Evolutionary conservation across 2,888 invertebrate species (phyloP).

Genomic region (Cephus runcator): DNA sequence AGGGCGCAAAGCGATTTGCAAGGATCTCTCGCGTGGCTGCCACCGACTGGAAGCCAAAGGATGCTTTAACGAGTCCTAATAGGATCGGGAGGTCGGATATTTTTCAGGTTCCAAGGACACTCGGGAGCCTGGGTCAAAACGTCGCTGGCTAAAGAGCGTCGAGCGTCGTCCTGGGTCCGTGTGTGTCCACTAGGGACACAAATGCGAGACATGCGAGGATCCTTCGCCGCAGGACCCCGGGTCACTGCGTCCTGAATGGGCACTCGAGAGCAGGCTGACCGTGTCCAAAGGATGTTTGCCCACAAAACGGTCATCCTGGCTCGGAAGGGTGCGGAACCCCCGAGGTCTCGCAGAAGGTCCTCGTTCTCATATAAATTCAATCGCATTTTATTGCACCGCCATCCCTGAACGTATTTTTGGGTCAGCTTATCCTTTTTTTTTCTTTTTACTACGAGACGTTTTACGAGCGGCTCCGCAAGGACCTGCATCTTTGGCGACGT

Average conservation of each 20-base stretch:
- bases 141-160: slow-evolving; percentile 29
- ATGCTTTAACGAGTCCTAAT: slow-evolving; percentile 40
- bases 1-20: slow-evolving; percentile 5
- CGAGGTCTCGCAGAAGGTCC: not conserved
- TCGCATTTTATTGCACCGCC: slow-evolving; percentile 5
- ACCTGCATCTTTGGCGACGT: not conserved
- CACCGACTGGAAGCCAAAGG: slow-evolving; percentile 19
- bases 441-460: not conserved
- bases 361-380: slow-evolving; percentile 8
- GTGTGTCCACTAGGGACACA: slow-evolving; percentile 15
- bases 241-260: slow-evolving; percentile 38
- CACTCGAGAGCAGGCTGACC: slow-evolving; percentile 35
- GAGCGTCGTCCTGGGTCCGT: slow-evolving; percentile 7
- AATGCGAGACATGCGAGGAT: slow-evolving; percentile 25
- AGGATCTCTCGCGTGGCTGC: not conserved
- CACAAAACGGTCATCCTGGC: slow-evolving; percentile 39
- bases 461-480: not conserved
- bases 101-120: slow-evolving; percentile 12
- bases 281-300: slow-evolving; percentile 50
- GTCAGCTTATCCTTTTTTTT: not conserved
- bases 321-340: slow-evolving; percentile 8
- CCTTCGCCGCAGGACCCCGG: slow-evolving; percentile 19
- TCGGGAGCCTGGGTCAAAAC: slow-evolving; percentile 33
- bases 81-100: slow-evolving; percentile 30
- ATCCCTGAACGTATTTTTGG: not conserved